Evolutionary conservation across 2,797 vertebrate genomes (phyloP).

Genomic region (Macropodus opercularis): DNA sequence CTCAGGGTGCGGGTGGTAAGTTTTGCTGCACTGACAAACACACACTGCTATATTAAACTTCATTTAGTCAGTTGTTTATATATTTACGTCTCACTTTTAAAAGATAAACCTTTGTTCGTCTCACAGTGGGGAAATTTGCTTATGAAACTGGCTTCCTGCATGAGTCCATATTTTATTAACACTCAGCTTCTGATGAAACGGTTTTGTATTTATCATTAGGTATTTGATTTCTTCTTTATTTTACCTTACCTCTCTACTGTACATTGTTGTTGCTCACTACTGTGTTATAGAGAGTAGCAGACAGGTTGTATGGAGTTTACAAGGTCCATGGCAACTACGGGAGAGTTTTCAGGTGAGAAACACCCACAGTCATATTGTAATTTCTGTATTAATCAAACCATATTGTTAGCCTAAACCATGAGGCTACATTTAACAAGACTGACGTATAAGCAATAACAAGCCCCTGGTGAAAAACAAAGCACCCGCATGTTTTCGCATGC

Average conservation of each 20-base stretch:
- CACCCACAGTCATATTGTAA: neutral
- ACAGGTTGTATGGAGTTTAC: conserved; percentile 96
- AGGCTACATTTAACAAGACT: neutral
- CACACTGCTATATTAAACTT: neutral
- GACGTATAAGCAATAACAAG: conserved; percentile 3
- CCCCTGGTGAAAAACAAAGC: neutral
- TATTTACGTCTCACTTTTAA: neutral
- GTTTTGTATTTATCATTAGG: neutral
- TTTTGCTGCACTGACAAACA: conserved; percentile 21
- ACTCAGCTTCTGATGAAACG: neutral
- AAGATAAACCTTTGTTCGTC: too few relatives aligned
- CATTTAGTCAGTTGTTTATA: neutral
- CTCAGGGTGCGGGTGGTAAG: conserved; percentile 95
- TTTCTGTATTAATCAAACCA: neutral
- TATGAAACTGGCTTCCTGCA: neutral
- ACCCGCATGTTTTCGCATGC: neutral
- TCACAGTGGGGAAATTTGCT: too few relatives aligned
- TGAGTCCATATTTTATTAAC: neutral
- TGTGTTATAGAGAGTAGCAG: conserved; percentile 89
- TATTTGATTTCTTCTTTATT: neutral
- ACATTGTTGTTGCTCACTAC: too few relatives aligned
- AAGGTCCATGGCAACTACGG: conserved; percentile 99
- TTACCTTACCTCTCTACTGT: neutral
- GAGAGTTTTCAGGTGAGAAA: conserved; percentile 94
- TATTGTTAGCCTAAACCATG: neutral